Conservation (phyloP, 2,113 vertebrate species). For the Argyrosomus japonicus region DNA sequence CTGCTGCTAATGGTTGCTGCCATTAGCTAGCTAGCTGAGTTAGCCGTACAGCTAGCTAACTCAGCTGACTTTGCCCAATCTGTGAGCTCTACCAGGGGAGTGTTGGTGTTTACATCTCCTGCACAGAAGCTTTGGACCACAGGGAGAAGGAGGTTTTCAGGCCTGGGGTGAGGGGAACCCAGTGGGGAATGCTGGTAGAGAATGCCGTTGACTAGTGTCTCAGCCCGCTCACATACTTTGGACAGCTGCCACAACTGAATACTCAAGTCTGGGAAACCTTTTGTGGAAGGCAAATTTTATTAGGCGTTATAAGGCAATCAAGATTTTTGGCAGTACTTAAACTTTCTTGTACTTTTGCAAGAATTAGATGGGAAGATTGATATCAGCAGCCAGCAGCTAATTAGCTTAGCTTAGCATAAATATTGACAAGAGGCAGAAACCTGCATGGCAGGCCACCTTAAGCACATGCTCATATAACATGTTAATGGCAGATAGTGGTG, state of each 20-base stretch:
- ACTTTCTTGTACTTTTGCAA: background rate
- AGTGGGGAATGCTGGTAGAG: too few relatives aligned
- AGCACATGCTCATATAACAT: too few relatives aligned
- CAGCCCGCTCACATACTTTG: background rate
- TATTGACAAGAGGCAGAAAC: background rate
- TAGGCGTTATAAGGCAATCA: too few relatives aligned
- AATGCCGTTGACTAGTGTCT: background rate
- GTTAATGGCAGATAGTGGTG: too few relatives aligned
- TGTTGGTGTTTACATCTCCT: background rate
- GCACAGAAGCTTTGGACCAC: background rate
- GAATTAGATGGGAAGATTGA: background rate
- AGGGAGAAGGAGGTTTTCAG: too few relatives aligned
- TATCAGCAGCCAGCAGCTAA: background rate
- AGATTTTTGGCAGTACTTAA: too few relatives aligned
- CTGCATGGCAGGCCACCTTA: background rate
- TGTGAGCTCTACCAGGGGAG: too few relatives aligned
- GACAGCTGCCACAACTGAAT: background rate
- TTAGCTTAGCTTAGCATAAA: background rate
- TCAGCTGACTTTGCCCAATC: too few relatives aligned
- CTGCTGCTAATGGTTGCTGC: too few relatives aligned
- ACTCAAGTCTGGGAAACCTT: background rate
- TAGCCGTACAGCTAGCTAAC: too few relatives aligned
- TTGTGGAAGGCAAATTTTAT: background rate
- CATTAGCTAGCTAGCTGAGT: too few relatives aligned
- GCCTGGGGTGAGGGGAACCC: too few relatives aligned